These are phyloP conservation scores for Entomobrya proxima DNA, from an alignment of 2,888 invertebrate species.

Conservation along the genomic window DNA sequence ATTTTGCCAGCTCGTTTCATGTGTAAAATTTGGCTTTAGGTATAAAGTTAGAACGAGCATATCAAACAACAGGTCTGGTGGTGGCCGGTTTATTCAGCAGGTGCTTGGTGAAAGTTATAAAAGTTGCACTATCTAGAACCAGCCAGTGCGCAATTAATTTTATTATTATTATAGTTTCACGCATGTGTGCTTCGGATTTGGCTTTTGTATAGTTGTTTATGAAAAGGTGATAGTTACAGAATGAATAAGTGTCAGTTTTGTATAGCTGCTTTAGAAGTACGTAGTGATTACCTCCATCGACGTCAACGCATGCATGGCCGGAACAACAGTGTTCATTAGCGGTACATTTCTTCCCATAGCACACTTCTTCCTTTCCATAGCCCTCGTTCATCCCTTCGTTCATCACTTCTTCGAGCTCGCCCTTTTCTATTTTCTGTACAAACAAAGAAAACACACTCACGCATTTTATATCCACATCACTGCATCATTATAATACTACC, in stretches of 20 bases:
- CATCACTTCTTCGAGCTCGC: conserved; percentile 76
- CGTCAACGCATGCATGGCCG: conserved; percentile 85
- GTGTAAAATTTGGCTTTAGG: no score
- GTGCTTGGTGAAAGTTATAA: not conserved
- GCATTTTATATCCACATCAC: not conserved
- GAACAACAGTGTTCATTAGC: conserved; percentile 91
- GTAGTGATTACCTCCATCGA: conserved; percentile 81
- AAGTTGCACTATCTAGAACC: not conserved
- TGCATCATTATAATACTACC: no score
- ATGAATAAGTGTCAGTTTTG: not conserved
- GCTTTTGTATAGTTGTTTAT: not conserved
- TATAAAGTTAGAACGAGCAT: no score
- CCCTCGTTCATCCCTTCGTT: conserved; percentile 76
- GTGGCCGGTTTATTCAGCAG: not conserved
- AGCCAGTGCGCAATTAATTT: not conserved
- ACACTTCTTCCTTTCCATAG: conserved; percentile 81
- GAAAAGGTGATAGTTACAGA: no score
- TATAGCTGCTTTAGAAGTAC: no score
- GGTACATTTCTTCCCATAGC: conserved; percentile 85
- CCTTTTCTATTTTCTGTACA: conserved; percentile 75
- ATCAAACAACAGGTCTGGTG: not conserved
- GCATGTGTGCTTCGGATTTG: not conserved
- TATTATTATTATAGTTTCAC: no score
- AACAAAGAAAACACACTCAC: conserved; percentile 41
- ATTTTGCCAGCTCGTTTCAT: no score